Base-by-base conservation (phyloP, 2,113 vertebrate genomes). In the Dendrocopos noguchii region DNA sequence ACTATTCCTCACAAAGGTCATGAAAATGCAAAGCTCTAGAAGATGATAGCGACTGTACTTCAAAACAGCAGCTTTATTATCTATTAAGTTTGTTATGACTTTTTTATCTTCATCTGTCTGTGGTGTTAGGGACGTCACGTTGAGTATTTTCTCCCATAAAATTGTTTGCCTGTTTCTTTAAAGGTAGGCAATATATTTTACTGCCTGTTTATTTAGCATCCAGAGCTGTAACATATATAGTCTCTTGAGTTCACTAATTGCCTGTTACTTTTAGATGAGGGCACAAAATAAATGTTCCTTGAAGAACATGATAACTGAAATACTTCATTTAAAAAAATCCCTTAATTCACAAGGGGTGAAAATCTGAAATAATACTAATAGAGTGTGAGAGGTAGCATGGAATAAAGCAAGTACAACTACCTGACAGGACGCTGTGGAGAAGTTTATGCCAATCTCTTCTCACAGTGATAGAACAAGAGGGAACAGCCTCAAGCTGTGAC, bases 161-260 rank as follows among this genome's bases (percentile, higher is more conserved):
- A 20, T 33, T 19, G 1, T 57, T 86, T 74, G 2, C 7, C 8
- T 25, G 2, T 64, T 42, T 59, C 15, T 81, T 87, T 87, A 18
- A 52, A 81, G 22, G 12, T 14, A 47, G 44, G 4, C 2, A 3
- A 21, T 33, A 2, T 6, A 6, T 72, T 76, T 66, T 74, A 27
- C 20, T 50, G 6, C 9, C 33, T 75, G 9, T 12, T 6, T 73
- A 34, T 82, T 65, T 14, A 70, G 44, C 27, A 75, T 14, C 14
- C 21, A 52, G 15, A 9, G 39, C 39, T 39, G 29, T 2, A n/a
- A 56, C 47, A n/a, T 1, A 1, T 5, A 5, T 12, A n/a, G 9
- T 22, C 6, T 61, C 22, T 7, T 0, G 5, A 57, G 44, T 44
- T 73, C 16, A 50, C 8, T 39, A n/a, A 31, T 72, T 70, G 6